Evolutionary conservation across 2,888 invertebrate species (phyloP), one percentile per base, ranked within the genome.

Genomic region (Cataglyphis cursor): DNA sequence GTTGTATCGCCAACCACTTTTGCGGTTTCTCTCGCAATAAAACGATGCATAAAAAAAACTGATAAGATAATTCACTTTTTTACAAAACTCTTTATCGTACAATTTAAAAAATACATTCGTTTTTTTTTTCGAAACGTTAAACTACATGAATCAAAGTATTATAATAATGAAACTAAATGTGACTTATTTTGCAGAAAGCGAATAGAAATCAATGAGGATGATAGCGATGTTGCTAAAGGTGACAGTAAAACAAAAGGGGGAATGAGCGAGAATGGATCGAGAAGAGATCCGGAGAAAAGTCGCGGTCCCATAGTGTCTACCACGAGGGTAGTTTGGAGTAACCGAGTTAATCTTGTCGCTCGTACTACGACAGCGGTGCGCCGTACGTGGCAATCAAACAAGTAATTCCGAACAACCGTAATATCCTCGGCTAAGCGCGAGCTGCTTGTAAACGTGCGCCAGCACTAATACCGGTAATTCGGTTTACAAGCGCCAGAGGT

Each of bases 391-490:
- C 82, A 88, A 90, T 90, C 85, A 85, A 92, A 91, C 90, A 90
- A 88, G 84, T 90, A 91, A 91, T 92, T 91, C 88, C 81, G 86
- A 86, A 85, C 83, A 85, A 88, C 86, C 90, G 87, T 91, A 92
- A 89, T 89, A 90, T 90, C 88, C 85, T 68, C 51, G 83, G 84
- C 81, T 89, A 89, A 88, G 87, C 88, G 85, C 88, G 88, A 86
- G 89, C 88, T 86, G 88, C 89, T 88, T 88, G 90, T 87, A 89
- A 91, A 87, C 90, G 87, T 87, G 80, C 83, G 82, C 84, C 81
- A 76, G 83, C 86, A 86, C 85, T 89, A 90, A 88, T 91, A 87
- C 90, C 83, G 88, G 89, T 91, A 92, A 92, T 91, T 92, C 89
- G 85, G 89, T 90, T 90, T 81, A 83, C 83, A 86, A 81, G 88